A percentile compares a stretch with the other conserved stretches of the same genome.
Evolutionary conservation across 2,113 vertebrate species (phyloP).

Genomic region (Bufo gargarizans): DNA sequence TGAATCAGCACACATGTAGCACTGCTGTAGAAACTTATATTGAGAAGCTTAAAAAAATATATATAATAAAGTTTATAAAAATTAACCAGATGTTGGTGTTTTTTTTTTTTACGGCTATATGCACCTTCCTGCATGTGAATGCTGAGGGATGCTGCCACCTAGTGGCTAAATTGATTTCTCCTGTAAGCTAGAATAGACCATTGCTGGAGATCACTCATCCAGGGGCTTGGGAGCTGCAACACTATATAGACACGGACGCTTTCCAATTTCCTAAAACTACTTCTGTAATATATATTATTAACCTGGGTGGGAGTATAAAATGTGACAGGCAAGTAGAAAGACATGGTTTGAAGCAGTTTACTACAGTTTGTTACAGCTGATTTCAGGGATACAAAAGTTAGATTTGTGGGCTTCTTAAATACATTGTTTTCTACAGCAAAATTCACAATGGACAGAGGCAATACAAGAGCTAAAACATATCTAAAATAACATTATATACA

Average conservation of each 20-base stretch:
- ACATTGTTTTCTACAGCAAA: too few species aligned
- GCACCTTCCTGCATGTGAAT: too few species aligned
- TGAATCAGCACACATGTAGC: neutral
- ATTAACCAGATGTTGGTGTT: neutral
- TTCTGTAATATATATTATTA: too few species aligned
- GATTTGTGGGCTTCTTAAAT: neutral
- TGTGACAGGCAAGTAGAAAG: neutral
- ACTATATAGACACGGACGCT: too few species aligned
- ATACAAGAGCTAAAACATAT: neutral
- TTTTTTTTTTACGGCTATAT: too few species aligned
- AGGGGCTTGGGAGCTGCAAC: too few species aligned
- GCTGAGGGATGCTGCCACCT: too few species aligned
- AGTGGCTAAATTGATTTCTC: too few species aligned
- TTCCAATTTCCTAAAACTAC: too few species aligned
- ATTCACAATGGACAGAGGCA: neutral
- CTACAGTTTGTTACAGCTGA: neutral
- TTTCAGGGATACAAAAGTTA: neutral
- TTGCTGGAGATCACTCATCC: too few species aligned
- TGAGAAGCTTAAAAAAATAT: neutral
- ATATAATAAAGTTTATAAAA: neutral
- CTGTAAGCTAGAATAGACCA: too few species aligned
- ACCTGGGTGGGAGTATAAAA: too few species aligned
- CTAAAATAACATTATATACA: slow-evolving; percentile 4
- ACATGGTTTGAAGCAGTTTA: neutral
- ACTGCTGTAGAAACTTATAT: neutral